Conservation (phyloP, 2,888 invertebrate genomes). For the Teleiodes luculella region DNA sequence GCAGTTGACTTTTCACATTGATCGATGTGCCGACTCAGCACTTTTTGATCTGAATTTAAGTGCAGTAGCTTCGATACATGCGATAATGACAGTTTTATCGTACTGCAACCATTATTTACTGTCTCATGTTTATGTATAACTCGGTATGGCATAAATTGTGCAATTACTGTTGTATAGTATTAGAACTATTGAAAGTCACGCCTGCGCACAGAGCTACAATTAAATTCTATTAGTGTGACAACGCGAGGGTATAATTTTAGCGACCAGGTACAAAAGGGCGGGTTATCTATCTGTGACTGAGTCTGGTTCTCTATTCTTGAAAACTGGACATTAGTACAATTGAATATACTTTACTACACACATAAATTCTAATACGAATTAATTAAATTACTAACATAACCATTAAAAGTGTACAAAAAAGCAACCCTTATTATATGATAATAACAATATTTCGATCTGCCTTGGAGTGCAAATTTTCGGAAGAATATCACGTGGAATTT, state of each 20-base stretch:
- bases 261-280: constrained; percentile 55
- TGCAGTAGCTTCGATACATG: constrained; percentile 57
- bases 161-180: neutral
- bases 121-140: constrained; percentile 3
- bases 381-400: too few species aligned
- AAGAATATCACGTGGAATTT: too few species aligned
- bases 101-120: neutral
- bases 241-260: constrained; percentile 59
- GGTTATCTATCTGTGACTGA: constrained; percentile 40
- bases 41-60: constrained; percentile 64
- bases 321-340: neutral
- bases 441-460: too few species aligned
- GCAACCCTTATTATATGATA: too few species aligned
- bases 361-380: too few species aligned
- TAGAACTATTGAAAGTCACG: constrained; percentile 38
- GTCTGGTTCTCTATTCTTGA: constrained; percentile 56
- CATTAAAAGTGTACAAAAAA: too few species aligned
- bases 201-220: constrained; percentile 50
- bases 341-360: neutral
- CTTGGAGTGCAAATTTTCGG: too few species aligned
- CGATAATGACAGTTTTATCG: constrained; percentile 31
- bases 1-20: constrained; percentile 55
- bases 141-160: constrained; percentile 4
- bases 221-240: constrained; percentile 71
- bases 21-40: constrained; percentile 73